These are phyloP conservation scores for Linhomoeus sp. DNA, from an alignment of 2,888 invertebrate genomes.

Conservation along the genomic window DNA sequence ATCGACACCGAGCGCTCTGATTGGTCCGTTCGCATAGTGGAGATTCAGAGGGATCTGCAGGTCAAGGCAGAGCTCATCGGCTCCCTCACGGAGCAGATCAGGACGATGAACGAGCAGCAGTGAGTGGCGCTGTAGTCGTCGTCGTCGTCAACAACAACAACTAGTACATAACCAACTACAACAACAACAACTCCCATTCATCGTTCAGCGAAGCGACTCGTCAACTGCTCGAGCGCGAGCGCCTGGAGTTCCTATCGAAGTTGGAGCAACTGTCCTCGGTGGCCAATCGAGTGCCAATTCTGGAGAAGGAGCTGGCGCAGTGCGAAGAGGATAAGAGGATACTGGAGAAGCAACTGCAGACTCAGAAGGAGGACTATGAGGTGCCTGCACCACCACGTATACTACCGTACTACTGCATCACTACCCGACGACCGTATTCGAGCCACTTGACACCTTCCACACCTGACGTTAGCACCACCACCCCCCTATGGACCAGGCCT, in stretches of 20 bases:
- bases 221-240: background rate
- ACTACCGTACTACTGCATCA: no score
- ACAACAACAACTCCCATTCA: no score
- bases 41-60: slow-evolving; percentile 19
- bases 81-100: slow-evolving; percentile 7
- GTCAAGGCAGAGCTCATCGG: slow-evolving; percentile 20
- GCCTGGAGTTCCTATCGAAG: background rate
- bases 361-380: no score
- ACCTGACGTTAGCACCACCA: no score
- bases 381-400: no score
- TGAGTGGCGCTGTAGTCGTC: no score
- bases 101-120: background rate
- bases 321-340: background rate
- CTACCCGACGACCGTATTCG: no score
- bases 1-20: slow-evolving; percentile 15
- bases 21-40: slow-evolving; percentile 16
- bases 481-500: no score
- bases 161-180: no score
- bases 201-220: background rate
- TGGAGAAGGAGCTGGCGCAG: background rate
- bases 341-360: background rate
- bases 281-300: slow-evolving; percentile 1
- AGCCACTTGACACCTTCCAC: no score
- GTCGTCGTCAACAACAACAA: no score
- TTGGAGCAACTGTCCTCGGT: background rate